Evolutionary conservation across 2,113 vertebrate species (phyloP), one percentile per base, ranked within the genome.

Genomic region (Hepsetus odoe): DNA sequence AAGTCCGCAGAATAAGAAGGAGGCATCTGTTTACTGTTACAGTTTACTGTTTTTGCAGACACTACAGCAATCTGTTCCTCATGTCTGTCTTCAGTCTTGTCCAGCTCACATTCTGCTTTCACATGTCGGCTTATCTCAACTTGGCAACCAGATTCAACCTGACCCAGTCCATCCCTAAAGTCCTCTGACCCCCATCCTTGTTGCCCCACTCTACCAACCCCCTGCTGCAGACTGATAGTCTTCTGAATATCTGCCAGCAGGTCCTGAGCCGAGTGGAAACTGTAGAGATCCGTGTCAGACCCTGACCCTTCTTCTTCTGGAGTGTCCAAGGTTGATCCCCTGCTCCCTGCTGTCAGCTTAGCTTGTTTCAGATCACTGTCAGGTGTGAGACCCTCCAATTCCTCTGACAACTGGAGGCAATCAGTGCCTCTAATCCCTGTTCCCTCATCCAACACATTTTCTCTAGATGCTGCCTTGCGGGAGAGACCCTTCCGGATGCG

Each of bases 251-350:
- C 95, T 59, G 92, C 94, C 30, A 98, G 93, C 86, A 98, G 90
- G 86, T 98, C 96, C 81, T 97, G 95, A 80, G 93, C 94, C 85
- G 98, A 99, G 87, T 98, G 95, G 86, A 96, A 98, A 91, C 97
- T 99, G 84, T 95, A 96, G 77, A 97, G 92, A 87, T 99, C 97
- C 1, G 91, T 95, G 71, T 98, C 97, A 0, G 97, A 99, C 65
- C 92, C 96, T 0, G 96, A 98, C 74, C 95, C 96, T 61, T 94
- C 76, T 18, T 94, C 89, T 73, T 93, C 64, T 6, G n/a, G 28
- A 1, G 40, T 40, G 35, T 77, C 91, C 0, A 49, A 74, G 26
- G 87, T 83, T 68, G 90, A 88, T 71, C 89, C 90, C 30, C 75
- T 85, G 75, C 80, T 83, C 85, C 90, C 92, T 76, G 85, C 70